Conservation (phyloP, 2,113 vertebrate species). For the Cyphomyrus discorhynchus region DNA sequence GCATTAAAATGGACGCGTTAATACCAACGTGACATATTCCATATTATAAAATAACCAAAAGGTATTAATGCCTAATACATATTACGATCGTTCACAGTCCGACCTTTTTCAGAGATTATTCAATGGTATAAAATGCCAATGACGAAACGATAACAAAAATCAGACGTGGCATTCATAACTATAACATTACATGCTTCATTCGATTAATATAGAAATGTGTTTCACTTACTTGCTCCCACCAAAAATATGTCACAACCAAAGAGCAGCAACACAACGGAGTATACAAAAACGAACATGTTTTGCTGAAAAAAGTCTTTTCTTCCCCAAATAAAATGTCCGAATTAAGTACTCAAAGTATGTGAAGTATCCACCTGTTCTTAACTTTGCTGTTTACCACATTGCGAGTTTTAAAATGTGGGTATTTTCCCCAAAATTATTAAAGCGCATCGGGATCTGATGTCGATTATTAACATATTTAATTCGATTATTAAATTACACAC, state of each 20-base stretch:
- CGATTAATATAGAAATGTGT: not conserved
- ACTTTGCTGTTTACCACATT: constrained; percentile 23
- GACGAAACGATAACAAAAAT: not conserved
- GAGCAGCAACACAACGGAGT: constrained; percentile 75
- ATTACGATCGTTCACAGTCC: not conserved
- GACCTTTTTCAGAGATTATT: not conserved
- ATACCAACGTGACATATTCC: not conserved
- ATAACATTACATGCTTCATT: not conserved
- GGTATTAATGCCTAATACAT: not conserved
- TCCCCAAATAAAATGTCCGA: constrained; percentile 13
- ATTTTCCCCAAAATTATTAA: constrained; percentile 9
- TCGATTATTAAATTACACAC: not conserved
- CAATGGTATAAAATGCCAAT: not conserved
- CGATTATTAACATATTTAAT: not conserved
- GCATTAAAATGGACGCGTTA: not conserved
- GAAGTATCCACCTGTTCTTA: constrained; percentile 23
- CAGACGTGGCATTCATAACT: not conserved
- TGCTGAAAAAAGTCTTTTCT: constrained; percentile 16
- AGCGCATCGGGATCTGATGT: not conserved
- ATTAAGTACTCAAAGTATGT: constrained; percentile 16
- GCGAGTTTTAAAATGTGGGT: not conserved
- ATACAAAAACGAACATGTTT: constrained; percentile 60
- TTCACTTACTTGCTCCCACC: constrained; percentile 81
- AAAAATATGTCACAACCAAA: constrained; percentile 81
- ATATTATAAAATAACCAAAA: not conserved